phyloP scores from a whole-genome alignment of 30 jellyfish, hydroid and myxozoan genomes.

The Rhopilema esculentum region DNA sequence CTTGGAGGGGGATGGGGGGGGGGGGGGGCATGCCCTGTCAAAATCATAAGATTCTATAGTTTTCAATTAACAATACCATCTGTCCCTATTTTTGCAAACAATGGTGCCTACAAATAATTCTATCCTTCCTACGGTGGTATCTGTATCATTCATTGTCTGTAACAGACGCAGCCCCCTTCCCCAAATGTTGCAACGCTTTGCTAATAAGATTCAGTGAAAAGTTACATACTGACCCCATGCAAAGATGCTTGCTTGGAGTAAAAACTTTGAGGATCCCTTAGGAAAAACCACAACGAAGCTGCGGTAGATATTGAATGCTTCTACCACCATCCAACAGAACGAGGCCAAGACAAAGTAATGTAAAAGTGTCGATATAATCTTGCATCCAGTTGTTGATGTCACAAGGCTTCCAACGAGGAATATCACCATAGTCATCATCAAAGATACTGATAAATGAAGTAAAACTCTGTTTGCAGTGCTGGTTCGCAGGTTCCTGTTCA shows the following conservation, averaged over 20 bases:
- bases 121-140: no score
- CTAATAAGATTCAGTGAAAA: neutral
- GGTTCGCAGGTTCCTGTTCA: constrained; percentile 25
- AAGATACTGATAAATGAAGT: constrained; percentile 15
- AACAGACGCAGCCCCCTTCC: no score
- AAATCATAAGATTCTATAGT: no score
- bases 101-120: no score
- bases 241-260: constrained; percentile 26
- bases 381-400: neutral
- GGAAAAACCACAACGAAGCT: constrained; percentile 23
- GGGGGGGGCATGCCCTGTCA: no score
- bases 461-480: constrained; percentile 5
- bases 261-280: constrained; percentile 6
- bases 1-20: no score
- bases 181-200: neutral
- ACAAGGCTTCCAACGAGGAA: constrained; percentile 36
- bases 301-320: constrained; percentile 35
- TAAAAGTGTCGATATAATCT: constrained; percentile 18
- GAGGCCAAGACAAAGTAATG: constrained; percentile 42
- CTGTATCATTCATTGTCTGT: no score
- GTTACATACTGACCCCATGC: constrained; percentile 43
- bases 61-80: no score
- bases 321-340: constrained; percentile 57
- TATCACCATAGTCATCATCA: constrained; percentile 44
- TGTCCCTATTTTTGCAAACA: no score